These are phyloP conservation scores for Mungos mungo DNA, from an alignment of 2,113 vertebrate species.

Conservation along the genomic window DNA sequence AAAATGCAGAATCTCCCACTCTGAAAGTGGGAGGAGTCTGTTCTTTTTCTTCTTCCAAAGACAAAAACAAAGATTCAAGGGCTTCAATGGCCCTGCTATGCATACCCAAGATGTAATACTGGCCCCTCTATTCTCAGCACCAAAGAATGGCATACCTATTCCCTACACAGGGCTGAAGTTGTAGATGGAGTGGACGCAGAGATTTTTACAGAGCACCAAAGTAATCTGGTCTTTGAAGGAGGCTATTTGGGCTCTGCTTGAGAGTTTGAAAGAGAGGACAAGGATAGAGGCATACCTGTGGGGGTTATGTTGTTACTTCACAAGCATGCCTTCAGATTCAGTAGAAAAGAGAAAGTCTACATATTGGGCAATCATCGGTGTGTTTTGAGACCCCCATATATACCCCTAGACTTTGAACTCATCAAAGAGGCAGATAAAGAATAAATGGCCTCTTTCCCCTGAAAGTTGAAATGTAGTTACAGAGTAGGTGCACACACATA, in stretches of 20 bases:
- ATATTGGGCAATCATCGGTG: background rate
- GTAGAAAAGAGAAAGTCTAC: background rate
- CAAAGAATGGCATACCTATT: background rate
- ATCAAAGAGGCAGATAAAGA: background rate
- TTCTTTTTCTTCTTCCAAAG: background rate
- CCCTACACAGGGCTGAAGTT: background rate
- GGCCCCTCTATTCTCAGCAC: background rate
- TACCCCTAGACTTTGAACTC: background rate
- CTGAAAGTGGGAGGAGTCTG: background rate
- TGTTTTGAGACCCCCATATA: background rate
- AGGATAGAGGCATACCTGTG: accelerated
- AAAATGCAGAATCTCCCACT: background rate
- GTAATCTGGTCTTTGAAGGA: background rate
- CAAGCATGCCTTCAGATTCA: background rate
- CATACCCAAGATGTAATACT: background rate
- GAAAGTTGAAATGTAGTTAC: background rate
- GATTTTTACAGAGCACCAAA: background rate
- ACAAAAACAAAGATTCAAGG: background rate
- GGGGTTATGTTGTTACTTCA: accelerated
- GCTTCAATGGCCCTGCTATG: accelerated
- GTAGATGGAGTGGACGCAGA: background rate
- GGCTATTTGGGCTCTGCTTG: background rate
- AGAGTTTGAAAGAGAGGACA: background rate
- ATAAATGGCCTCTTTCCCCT: background rate
- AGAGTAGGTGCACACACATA: background rate